Conservation (phyloP, 2,113 vertebrate genomes). For the Percopsis transmontana region DNA sequence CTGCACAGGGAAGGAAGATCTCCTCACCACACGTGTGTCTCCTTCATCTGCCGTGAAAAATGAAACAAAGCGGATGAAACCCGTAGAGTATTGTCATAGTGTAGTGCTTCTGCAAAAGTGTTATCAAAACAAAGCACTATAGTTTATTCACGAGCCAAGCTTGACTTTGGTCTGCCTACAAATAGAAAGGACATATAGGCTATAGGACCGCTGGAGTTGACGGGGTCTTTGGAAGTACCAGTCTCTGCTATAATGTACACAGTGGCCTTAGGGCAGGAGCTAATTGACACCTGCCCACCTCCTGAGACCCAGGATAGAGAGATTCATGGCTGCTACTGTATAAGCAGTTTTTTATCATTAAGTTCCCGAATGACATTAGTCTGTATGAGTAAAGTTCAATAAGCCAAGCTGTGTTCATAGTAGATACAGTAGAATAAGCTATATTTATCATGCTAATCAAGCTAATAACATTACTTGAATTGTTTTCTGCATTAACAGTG, state of each 20-base stretch:
- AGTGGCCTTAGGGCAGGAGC: conserved; percentile 23
- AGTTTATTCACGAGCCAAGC: conserved; percentile 32
- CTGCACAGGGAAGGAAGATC: conserved; percentile 30
- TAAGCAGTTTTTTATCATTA: conserved; percentile 29
- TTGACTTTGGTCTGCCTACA: neutral
- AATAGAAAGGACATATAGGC: neutral
- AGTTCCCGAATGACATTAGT: conserved; percentile 34
- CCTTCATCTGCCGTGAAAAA: conserved; percentile 15
- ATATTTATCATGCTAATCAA: neutral
- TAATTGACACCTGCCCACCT: conserved; percentile 35
- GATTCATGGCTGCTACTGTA: conserved; percentile 11
- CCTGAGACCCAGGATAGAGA: neutral
- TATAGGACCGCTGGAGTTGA: neutral
- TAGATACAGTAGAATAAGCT: too few species aligned
- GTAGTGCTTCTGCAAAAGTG: neutral
- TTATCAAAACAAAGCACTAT: conserved; percentile 14
- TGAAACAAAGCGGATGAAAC: conserved; percentile 19
- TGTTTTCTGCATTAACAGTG: too few species aligned
- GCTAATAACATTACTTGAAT: too few species aligned
- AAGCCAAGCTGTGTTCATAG: neutral
- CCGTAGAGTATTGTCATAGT: conserved; percentile 3
- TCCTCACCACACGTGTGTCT: conserved; percentile 18
- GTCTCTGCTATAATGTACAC: conserved; percentile 3
- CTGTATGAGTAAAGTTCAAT: conserved; percentile 16
- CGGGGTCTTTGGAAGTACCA: conserved; percentile 3